Evolutionary conservation across 92 coral and sea anemone genomes (phyloP), one percentile per base, ranked within the genome.

Genomic region (Blastomussa wellsi): DNA sequence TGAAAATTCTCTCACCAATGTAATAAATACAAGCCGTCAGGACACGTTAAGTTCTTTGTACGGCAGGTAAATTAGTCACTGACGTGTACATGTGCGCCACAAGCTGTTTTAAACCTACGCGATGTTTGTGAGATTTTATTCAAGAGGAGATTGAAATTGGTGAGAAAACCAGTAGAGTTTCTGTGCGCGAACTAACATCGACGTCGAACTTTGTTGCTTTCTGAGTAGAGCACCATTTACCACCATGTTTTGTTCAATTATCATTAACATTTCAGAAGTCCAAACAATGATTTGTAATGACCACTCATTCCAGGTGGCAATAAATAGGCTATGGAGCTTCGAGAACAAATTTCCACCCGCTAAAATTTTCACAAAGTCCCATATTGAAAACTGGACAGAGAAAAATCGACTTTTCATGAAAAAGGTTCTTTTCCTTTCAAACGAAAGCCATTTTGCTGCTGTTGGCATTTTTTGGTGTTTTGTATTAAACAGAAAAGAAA

Each of bases 231-330:
- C 42, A 42, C 44, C 59, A 49, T 36, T 49, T 60, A 71, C 36
- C 36, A 37, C 19, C n/a, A 52, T 33, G 52, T 71, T 71, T 71
- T 52, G 86, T 82, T 71, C 52, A 4, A 38, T 51, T 39, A 17
- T 82, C 79, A 82, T 82, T 71, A 49, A 69, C 49, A 70, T 67
- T 81, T 39, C 13, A 81, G 31, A 68, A 82, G 33, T 10, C 37
- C 17, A 51, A 52, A 82, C 78, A 82, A 82, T 71, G 14, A 52
- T 69, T 71, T 49, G 84, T 42, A 82, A 71, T 72, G 71, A 66
- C 47, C 69, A 35, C 31, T 24, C 69, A 28, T 36, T 9, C 55
- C 86, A 82, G 78, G 86, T 82, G 86, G 48, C n/a, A 15, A 33
- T 81, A 55, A 32, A 41, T 49, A 26, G 42, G 36, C 17, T 38